These are phyloP conservation scores for Meles meles DNA, from an alignment of 2,113 vertebrate species.

Conservation along the genomic window DNA sequence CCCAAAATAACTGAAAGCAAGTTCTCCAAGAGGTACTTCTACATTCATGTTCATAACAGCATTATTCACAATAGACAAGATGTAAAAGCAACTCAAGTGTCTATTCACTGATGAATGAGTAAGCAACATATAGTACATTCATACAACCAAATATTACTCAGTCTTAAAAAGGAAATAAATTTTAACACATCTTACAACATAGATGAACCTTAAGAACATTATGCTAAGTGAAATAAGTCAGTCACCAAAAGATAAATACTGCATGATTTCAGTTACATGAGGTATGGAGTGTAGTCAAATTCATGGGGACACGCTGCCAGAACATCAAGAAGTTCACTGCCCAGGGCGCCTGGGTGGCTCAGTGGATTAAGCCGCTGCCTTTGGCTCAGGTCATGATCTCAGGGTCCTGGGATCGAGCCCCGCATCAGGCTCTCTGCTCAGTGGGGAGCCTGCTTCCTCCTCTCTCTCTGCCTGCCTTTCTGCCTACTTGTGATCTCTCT, in stretches of 20 bases:
- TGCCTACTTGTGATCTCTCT: no score
- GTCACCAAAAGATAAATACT: not conserved
- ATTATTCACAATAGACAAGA: not conserved
- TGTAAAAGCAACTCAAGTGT: not conserved
- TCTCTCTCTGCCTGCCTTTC: no score
- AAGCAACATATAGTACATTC: not conserved
- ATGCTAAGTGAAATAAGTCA: not conserved
- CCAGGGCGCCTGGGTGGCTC: no score
- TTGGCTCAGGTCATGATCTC: no score
- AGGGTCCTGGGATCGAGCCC: no score
- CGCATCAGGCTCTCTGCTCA: no score
- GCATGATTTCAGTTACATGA: not conserved
- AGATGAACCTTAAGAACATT: not conserved
- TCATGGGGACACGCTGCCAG: constrained; percentile 84
- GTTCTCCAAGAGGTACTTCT: not conserved
- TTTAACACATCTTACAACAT: not conserved
- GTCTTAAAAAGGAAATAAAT: not conserved
- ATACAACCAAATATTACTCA: not conserved
- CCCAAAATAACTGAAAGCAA: not conserved
- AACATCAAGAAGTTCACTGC: constrained; percentile 98
- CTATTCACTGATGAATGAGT: not conserved
- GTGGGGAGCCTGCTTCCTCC: no score
- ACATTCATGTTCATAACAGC: not conserved
- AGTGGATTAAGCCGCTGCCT: no score
- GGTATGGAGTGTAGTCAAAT: not conserved